Percentiles rank a stretch among this genome's conserved stretches.
These are phyloP conservation scores for Hirtodrosophila alboralis DNA, from an alignment of 2,888 invertebrate genomes.

Conservation along the genomic window DNA sequence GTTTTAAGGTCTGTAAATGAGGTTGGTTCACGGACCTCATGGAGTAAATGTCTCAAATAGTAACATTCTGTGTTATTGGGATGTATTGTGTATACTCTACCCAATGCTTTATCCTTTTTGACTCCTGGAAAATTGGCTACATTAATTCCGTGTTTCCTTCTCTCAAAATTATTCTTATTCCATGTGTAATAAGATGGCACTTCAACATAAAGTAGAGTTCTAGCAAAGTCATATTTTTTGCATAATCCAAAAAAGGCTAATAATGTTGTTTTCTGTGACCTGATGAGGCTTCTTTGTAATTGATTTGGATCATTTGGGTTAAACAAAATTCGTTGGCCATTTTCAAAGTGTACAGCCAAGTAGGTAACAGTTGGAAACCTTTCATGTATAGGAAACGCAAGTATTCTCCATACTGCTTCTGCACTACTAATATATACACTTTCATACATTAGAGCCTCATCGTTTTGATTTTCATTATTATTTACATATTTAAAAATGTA, in stretches of 20 bases:
- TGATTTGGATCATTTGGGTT: background rate
- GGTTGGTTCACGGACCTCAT: slow-evolving; percentile 12
- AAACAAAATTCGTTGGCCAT: slow-evolving; percentile 3
- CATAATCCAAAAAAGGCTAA: too few species aligned
- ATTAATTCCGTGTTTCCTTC: too few species aligned
- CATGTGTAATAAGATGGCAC: too few species aligned
- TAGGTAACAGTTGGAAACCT: slow-evolving; percentile 1
- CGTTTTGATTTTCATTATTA: background rate
- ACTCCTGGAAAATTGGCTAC: too few species aligned
- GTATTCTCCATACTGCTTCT: slow-evolving; percentile 37
- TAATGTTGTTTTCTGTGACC: too few species aligned
- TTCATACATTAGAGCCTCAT: slow-evolving; percentile 44
- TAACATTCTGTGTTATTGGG: slow-evolving; percentile 13
- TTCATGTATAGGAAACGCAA: slow-evolving; percentile 68
- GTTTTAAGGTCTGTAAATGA: slow-evolving; percentile 15
- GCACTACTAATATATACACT: slow-evolving; percentile 55
- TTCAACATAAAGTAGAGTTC: too few species aligned
- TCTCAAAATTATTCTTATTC: too few species aligned
- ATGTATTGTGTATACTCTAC: slow-evolving; percentile 76
- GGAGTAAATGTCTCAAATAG: slow-evolving; percentile 7
- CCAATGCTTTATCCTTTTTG: slow-evolving; percentile 25
- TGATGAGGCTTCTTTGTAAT: background rate
- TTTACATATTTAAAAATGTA: slow-evolving; percentile 30
- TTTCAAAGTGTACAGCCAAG: slow-evolving; percentile 9
- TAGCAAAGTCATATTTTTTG: too few species aligned